Conservation (phyloP, 1,140 invertebrate species). For the Camponotus pennsylvanicus region DNA sequence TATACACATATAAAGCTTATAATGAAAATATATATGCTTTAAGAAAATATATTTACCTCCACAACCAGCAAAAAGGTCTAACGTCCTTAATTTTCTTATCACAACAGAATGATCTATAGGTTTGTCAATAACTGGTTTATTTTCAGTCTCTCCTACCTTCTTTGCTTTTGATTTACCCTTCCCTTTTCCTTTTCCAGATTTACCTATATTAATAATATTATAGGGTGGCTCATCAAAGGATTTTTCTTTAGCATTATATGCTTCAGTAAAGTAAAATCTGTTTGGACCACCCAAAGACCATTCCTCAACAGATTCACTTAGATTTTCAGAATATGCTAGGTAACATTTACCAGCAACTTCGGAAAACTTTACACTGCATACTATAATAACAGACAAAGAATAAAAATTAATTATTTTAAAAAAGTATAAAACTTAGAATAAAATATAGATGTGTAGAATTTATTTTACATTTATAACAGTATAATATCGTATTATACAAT, state of each 20-base stretch:
- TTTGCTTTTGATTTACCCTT: conserved; percentile 90
- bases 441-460: not conserved
- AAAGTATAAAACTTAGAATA: not conserved
- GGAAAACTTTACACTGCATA: conserved; percentile 86
- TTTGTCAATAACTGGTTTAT: conserved; percentile 68
- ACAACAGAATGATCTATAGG: conserved; percentile 79
- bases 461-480: not conserved
- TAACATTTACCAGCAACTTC: conserved; percentile 89
- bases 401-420: conserved; percentile 14
- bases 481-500: not conserved
- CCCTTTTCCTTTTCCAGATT: conserved; percentile 88
- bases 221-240: conserved; percentile 89
- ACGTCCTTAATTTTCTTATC: conserved; percentile 87
- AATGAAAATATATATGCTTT: not conserved
- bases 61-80: conserved; percentile 97
- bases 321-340: conserved; percentile 87
- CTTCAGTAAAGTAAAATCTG: conserved; percentile 92
- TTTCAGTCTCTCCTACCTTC: conserved; percentile 59
- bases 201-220: conserved; percentile 87
- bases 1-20: not conserved
- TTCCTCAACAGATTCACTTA: conserved; percentile 86
- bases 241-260: conserved; percentile 88
- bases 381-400: conserved; percentile 79
- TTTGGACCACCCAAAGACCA: conserved; percentile 90
- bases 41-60: conserved; percentile 87